Conservation (phyloP, 2,113 vertebrate genomes). For the Pluvianellus socialis region DNA sequence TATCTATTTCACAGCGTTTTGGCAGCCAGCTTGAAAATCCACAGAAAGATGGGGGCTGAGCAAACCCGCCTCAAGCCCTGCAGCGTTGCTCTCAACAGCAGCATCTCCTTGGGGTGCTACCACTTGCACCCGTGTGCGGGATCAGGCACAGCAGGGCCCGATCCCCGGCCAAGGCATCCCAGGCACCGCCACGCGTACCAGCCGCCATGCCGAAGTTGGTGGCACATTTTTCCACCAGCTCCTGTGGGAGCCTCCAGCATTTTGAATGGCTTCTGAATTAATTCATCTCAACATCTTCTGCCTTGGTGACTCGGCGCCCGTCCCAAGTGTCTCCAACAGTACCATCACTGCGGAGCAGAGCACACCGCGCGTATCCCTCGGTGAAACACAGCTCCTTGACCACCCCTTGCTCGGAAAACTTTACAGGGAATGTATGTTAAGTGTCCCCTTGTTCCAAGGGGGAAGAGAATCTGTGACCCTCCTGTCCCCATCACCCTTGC, state of each 20-base stretch:
- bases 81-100: neutral
- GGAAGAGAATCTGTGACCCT: neutral
- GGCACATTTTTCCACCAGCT: neutral
- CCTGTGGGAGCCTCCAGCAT: neutral
- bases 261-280: neutral
- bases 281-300: neutral
- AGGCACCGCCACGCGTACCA: accelerated
- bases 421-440: neutral
- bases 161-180: neutral
- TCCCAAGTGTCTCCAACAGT: neutral
- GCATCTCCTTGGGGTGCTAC: neutral
- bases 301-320: neutral
- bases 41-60: neutral
- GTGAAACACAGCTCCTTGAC: neutral
- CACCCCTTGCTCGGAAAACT: neutral
- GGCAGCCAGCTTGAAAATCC: neutral
- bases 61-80: neutral
- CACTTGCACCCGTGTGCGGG: too few species aligned
- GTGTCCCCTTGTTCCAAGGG: neutral
- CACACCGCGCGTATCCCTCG: accelerated
- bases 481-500: neutral
- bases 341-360: neutral
- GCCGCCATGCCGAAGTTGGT: neutral
- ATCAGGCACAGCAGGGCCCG: accelerated
- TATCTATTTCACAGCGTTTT: neutral